A percentile compares a stretch with the other conserved stretches of the same genome.
These are phyloP conservation scores for Arbacia lixula DNA, from an alignment of 53 echinoderm and acorn worm species.

Conservation along the genomic window DNA sequence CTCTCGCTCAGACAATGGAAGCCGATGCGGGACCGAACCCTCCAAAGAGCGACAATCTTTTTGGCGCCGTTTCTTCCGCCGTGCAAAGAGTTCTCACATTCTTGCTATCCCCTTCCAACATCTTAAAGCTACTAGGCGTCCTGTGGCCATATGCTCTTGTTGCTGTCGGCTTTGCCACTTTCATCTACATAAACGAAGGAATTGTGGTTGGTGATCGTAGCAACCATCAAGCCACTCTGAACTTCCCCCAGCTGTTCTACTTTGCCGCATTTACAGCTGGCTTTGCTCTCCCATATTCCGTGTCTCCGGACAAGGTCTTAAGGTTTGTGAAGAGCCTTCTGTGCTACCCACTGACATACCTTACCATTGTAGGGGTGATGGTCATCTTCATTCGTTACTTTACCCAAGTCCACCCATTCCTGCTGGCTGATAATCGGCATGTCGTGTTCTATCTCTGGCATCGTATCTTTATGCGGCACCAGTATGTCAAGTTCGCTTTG, in stretches of 20 bases:
- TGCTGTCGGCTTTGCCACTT: slow-evolving; percentile 59
- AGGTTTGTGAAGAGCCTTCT: slow-evolving; percentile 63
- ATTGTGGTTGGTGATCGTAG: slow-evolving; percentile 89
- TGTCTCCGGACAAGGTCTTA: slow-evolving; percentile 55
- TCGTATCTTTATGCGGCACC: slow-evolving; percentile 76
- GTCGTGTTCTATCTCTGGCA: slow-evolving; percentile 94
- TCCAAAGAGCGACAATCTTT: slow-evolving; percentile 20
- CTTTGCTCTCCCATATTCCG: slow-evolving; percentile 72
- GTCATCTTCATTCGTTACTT: slow-evolving; percentile 65
- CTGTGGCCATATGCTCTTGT: slow-evolving; percentile 81
- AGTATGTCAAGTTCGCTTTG: slow-evolving; percentile 67
- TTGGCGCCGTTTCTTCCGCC: slow-evolving; percentile 50
- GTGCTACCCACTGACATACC: slow-evolving; percentile 54
- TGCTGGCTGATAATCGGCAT: slow-evolving; percentile 95
- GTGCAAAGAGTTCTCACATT: slow-evolving; percentile 57
- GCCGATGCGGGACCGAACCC: slow-evolving; percentile 47
- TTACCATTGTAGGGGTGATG: slow-evolving; percentile 55
- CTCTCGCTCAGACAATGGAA: slow-evolving; percentile 61
- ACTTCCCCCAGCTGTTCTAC: slow-evolving; percentile 91
- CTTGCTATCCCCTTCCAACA: slow-evolving; percentile 65
- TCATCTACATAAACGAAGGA: slow-evolving; percentile 82
- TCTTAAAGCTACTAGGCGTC: slow-evolving; percentile 54
- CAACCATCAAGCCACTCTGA: slow-evolving; percentile 82
- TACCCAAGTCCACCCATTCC: slow-evolving; percentile 88
- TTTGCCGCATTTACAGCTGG: slow-evolving; percentile 78